Percentiles rank a stretch among this genome's conserved stretches.
Evolutionary conservation across 2,113 vertebrate genomes (phyloP).

Genomic region (Solenodon paradoxus): DNA sequence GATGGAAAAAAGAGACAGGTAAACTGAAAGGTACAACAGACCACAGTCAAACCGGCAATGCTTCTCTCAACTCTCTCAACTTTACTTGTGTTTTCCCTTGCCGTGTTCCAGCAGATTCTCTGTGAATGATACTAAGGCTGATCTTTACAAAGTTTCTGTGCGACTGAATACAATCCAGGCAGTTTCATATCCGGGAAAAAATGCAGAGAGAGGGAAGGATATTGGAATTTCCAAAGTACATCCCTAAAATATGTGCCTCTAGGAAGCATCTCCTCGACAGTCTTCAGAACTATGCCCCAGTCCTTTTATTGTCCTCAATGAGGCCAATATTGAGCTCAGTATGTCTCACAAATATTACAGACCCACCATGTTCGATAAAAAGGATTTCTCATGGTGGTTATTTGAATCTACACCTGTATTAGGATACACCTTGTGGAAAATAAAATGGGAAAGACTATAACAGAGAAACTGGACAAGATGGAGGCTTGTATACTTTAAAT

Average conservation of each 20-base stretch:
- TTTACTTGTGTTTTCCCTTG: not conserved
- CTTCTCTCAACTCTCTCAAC: not conserved
- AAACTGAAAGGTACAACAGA: not conserved
- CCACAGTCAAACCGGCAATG: not conserved
- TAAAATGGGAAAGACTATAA: not conserved
- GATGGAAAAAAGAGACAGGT: slow-evolving; percentile 35
- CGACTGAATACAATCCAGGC: not conserved
- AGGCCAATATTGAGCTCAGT: not conserved
- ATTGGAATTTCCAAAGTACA: not conserved
- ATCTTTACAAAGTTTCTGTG: not conserved
- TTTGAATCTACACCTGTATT: not conserved
- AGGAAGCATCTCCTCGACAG: not conserved
- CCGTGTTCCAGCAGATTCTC: not conserved
- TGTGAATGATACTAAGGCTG: not conserved
- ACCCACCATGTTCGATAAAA: not conserved
- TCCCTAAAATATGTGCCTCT: not conserved
- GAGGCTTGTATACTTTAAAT: not conserved
- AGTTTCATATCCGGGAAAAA: not conserved
- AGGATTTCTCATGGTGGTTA: not conserved
- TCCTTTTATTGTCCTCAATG: not conserved
- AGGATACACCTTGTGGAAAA: not conserved
- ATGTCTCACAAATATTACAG: not conserved
- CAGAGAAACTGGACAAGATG: not conserved
- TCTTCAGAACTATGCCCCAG: not conserved
- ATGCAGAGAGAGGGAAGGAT: not conserved